phyloP scores from a whole-genome alignment of 2,797 vertebrate genomes.

The Ctenopoma multispine region DNA sequence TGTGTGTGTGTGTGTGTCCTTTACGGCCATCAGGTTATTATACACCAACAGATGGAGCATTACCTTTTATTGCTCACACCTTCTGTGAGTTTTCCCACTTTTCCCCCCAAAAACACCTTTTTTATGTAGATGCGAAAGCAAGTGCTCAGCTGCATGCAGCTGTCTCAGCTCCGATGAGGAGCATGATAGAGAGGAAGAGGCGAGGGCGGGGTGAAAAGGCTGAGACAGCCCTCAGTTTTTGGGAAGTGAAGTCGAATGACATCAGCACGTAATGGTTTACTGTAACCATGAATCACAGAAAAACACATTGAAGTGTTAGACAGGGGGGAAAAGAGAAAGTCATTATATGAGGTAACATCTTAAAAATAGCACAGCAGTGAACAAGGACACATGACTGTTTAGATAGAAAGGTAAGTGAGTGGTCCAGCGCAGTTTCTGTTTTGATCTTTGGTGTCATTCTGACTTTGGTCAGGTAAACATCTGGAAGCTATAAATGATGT shows the following conservation, averaged over 20 bases:
- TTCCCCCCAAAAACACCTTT: constrained; percentile 69
- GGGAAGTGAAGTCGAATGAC: constrained; percentile 84
- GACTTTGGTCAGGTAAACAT: constrained; percentile 60
- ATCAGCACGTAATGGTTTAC: constrained; percentile 82
- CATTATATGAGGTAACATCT: constrained; percentile 68
- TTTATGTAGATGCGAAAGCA: constrained; percentile 78
- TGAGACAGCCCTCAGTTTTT: constrained; percentile 71
- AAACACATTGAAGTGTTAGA: constrained; percentile 71
- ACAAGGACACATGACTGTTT: constrained; percentile 62
- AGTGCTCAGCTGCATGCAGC: constrained; percentile 67
- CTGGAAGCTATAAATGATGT: constrained; percentile 57
- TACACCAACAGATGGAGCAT: constrained; percentile 98
- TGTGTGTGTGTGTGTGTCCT: constrained; percentile 86
- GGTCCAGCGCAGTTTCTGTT: constrained; percentile 51
- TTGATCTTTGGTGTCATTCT: constrained; percentile 61
- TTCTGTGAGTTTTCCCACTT: constrained; percentile 90
- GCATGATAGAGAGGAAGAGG: constrained; percentile 68
- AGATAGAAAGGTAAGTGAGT: constrained; percentile 68
- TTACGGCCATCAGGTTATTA: constrained; percentile 97
- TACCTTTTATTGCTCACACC: constrained; percentile 96
- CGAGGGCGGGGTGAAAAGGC: constrained; percentile 72
- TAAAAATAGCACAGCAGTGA: constrained; percentile 69
- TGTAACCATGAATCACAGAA: constrained; percentile 82
- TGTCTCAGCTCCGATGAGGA: constrained; percentile 73
- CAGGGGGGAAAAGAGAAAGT: constrained; percentile 67